A percentile compares a stretch with the other conserved stretches of the same genome.
phyloP scores from a whole-genome alignment of 2,113 vertebrate genomes.

The Scartelaos histophorus region DNA sequence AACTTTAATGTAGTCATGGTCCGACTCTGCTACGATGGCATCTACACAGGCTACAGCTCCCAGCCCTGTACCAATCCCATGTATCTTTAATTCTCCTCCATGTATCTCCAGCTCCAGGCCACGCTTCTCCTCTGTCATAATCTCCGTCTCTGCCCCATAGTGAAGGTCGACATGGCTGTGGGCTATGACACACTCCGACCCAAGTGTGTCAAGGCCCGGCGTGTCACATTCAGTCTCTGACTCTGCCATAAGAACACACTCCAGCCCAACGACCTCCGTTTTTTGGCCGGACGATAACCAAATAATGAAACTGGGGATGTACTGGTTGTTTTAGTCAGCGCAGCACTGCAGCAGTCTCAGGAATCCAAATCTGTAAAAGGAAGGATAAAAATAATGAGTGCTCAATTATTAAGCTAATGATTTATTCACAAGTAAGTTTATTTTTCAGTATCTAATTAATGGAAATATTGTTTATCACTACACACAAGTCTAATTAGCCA shows the following conservation, averaged over 20 bases:
- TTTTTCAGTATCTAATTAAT: not conserved
- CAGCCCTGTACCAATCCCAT: slow-evolving; percentile 72
- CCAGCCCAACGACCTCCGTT: slow-evolving; percentile 82
- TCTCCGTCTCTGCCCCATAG: slow-evolving; percentile 80
- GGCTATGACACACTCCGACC: slow-evolving; percentile 85
- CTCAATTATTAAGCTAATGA: not conserved
- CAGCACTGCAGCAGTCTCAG: slow-evolving; percentile 27
- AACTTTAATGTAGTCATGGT: slow-evolving; percentile 81
- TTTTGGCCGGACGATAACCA: slow-evolving; percentile 65
- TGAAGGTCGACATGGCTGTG: slow-evolving; percentile 84
- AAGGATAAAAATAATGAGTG: not conserved
- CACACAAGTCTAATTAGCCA: not conserved
- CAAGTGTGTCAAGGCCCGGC: slow-evolving; percentile 82
- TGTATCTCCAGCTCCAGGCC: slow-evolving; percentile 80
- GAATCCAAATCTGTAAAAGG: slow-evolving; percentile 48
- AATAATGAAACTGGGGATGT: slow-evolving; percentile 46
- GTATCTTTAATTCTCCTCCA: slow-evolving; percentile 73
- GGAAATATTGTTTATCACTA: not conserved
- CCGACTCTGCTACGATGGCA: slow-evolving; percentile 75
- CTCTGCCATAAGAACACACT: slow-evolving; percentile 84
- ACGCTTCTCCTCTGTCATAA: slow-evolving; percentile 81
- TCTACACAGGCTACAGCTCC: slow-evolving; percentile 78
- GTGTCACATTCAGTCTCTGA: slow-evolving; percentile 85
- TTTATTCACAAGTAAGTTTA: not conserved
- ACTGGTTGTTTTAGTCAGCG: slow-evolving; percentile 5